A percentile compares a stretch with the other conserved stretches of the same genome.
These are phyloP conservation scores for Callionymus lyra DNA, from an alignment of 2,113 vertebrate species.

Conservation along the genomic window DNA sequence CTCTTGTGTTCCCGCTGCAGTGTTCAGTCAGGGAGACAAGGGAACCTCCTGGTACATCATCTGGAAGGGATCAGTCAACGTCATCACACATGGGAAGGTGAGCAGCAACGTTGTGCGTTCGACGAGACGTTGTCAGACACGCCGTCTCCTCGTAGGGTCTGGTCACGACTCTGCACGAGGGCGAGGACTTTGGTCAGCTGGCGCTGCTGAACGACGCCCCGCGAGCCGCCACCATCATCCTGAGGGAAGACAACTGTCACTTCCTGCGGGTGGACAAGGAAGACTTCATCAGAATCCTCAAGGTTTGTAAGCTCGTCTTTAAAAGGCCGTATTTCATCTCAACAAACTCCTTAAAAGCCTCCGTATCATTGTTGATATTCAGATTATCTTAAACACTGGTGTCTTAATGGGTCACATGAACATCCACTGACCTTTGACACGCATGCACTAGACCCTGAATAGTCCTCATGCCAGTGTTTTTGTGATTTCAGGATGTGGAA, in stretches of 20 bases:
- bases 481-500: conserved; percentile 77
- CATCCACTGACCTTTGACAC: background rate
- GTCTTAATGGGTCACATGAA: too few relatives aligned
- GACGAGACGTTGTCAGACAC: background rate
- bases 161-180: conserved; percentile 85
- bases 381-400: too few relatives aligned
- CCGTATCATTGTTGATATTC: too few relatives aligned
- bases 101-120: background rate
- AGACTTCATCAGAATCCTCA: conserved; percentile 92
- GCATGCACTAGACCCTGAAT: background rate
- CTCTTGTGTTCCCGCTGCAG: conserved; percentile 51
- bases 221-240: conserved; percentile 85
- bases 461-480: background rate
- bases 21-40: conserved; percentile 96
- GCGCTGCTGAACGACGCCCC: conserved; percentile 88
- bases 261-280: conserved; percentile 92
- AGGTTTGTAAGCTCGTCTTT: too few relatives aligned
- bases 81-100: conserved; percentile 94
- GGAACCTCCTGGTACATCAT: conserved; percentile 96
- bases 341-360: too few relatives aligned
- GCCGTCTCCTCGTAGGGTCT: conserved; percentile 67
- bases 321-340: too few relatives aligned
- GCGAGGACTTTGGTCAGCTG: conserved; percentile 89
- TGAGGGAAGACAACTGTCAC: conserved; percentile 88
- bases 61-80: conserved; percentile 96